Percentiles rank a stretch among this genome's conserved stretches.
phyloP scores from a whole-genome alignment of 2,888 invertebrate species.

The Clistopyga incitator region DNA sequence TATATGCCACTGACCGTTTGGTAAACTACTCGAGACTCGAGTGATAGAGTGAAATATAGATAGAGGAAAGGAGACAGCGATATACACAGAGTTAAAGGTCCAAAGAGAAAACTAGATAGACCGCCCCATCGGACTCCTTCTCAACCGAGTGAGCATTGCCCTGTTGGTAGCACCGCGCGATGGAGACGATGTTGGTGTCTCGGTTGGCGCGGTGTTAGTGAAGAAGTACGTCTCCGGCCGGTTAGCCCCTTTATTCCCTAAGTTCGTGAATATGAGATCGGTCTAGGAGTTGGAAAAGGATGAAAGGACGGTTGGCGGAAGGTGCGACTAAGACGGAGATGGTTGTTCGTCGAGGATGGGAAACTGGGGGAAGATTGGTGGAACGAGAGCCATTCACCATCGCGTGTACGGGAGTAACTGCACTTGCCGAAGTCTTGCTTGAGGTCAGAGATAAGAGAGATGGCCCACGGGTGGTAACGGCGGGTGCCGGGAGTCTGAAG shows the following conservation, averaged over 20 bases:
- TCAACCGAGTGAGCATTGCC: slow-evolving; percentile 45
- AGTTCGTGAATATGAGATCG: slow-evolving; percentile 77
- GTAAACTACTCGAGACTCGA: slow-evolving; percentile 67
- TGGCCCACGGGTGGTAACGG: slow-evolving; percentile 33
- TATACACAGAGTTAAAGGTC: slow-evolving; percentile 29
- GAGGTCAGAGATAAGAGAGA: slow-evolving; percentile 66
- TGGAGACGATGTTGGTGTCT: slow-evolving; percentile 42
- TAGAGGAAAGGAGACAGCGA: slow-evolving; percentile 16
- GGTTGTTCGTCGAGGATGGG: slow-evolving; percentile 45
- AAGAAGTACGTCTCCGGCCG: slow-evolving; percentile 56
- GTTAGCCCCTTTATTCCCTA: slow-evolving; percentile 65
- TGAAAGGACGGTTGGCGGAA: slow-evolving; percentile 35
- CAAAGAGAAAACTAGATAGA: slow-evolving; percentile 49
- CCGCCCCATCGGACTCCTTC: slow-evolving; percentile 9
- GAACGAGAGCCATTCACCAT: slow-evolving; percentile 65
- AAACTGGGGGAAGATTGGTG: slow-evolving; percentile 55
- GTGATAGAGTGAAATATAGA: slow-evolving; percentile 57
- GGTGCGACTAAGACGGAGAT: neutral
- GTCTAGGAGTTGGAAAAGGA: slow-evolving; percentile 38
- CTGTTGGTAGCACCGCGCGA: slow-evolving; percentile 10
- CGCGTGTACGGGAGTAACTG: slow-evolving; percentile 58
- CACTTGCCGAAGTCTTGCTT: slow-evolving; percentile 66
- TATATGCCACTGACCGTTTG: slow-evolving; percentile 65
- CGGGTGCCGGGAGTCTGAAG: slow-evolving; percentile 23
- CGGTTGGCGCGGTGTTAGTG: slow-evolving; percentile 26